Base-by-base conservation (phyloP, 1,140 invertebrate genomes). In the Calliopsis andreniformis region DNA sequence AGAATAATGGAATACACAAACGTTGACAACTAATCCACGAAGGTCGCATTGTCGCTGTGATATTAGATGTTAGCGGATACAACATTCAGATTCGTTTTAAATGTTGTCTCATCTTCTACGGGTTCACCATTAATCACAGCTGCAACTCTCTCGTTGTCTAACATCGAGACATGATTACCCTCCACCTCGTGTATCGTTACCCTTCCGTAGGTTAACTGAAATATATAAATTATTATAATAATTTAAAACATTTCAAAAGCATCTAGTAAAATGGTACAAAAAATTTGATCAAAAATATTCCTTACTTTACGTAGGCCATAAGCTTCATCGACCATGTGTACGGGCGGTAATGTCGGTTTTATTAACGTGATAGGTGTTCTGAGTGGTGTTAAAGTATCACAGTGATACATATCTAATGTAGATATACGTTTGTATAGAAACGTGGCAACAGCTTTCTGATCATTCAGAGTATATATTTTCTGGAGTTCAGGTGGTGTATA, bases 121-220 rank as follows among this genome's bases (percentile, higher is more conserved):
- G 87, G 78, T n/a, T 92, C 90, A 1, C 86, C 89, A 32, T 95
- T 95, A 42, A 96, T 95, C 8, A 94, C 93, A 61, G 94, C 90
- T 0, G 93, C 92, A 45, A 94, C 87, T 82, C 94, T 94, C 28
- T 92, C 89, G 85, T 95, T 95, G 28, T 96, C 94, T 70, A 96
- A 83, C 82, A 96, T 95, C 16, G 93, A 94, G 0, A 93, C 86
- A 82, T 96, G 96, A 87, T 96, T 95, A n/a, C 96, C 96, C 82
- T 90, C 86, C 0, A 86, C 8, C 0, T 68, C 66, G 68, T 87
- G 39, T 23, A 90, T 71, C n/a, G 87, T 85, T 3, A 92, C 67
- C 18, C 84, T 88, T 10, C 84, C 86, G 28, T 20, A 63, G 8
- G 90, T 91, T 6, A 91, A 35, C 90, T 92, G 32, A 39, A 88